Evolutionary conservation across 2,113 vertebrate genomes (phyloP), one percentile per base, ranked within the genome.

Genomic region (Prolemur simus): DNA sequence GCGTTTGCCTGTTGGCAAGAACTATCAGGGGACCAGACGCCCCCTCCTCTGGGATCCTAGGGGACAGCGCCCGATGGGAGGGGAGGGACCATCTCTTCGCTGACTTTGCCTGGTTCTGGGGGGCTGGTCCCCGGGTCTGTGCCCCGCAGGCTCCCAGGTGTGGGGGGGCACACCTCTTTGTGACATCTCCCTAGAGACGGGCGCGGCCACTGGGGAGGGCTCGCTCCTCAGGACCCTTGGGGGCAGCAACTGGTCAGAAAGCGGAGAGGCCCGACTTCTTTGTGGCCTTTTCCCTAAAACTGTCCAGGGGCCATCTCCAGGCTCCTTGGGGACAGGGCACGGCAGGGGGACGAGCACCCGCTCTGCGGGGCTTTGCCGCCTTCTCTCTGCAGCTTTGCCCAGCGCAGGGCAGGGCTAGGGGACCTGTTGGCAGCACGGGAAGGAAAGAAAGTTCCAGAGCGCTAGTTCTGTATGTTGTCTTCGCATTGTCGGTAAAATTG

Each of bases 11-110:
- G 0, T 15, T n/a, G 37, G 45, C n/a, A 7, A 64, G n/a, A 49
- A 7, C 10, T 2, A 7, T 32, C 21, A 0, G 42, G 0, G 66
- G 1, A 1, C 7, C 2, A 52, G 49, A 54, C 9, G 13, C 0
- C 8, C 25, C 17, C 4, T 2, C 11, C 37, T 7, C 4, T 0
- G 45, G 15, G 8, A 4, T 11, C 86, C 37, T 14, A 10, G 32
- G 10, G 29, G 18, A 27, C 7, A 21, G 18, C 6, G 37, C 15
- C 66, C 52, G 5, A 2, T 25, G 39, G 37, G 39, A n/a, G 23
- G 21, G 47, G 47, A 69, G 5, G 25, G 23, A 2, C 15, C 34
- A 7, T 11, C 18, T 73, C 6, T 15, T 39, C 4, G 7, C 66
- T 34, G 25, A 42, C 49, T 73, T 39, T 11, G 25, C 34, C n/a